Percentiles rank a stretch among this genome's conserved stretches.
Evolutionary conservation across 2,797 vertebrate species (phyloP).

Genomic region (Microctenopoma lineatum): DNA sequence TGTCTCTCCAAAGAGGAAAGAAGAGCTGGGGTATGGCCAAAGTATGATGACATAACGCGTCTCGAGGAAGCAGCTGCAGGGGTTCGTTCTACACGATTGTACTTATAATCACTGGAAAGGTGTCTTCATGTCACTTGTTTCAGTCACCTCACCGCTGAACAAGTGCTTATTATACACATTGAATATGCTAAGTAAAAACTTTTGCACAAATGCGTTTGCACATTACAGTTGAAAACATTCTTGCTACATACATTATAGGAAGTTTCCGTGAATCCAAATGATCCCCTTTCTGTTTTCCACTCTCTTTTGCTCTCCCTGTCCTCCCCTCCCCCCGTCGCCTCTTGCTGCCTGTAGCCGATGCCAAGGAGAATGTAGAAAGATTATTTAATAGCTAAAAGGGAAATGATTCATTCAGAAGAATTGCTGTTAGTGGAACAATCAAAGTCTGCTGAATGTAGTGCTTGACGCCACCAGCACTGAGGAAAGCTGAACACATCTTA

Average conservation of each 20-base stretch:
- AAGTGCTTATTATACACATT: constrained; percentile 14
- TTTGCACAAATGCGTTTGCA: constrained; percentile 9
- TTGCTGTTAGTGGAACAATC: constrained; percentile 62
- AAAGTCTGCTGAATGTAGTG: constrained; percentile 36
- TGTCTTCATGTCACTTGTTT: constrained; percentile 25
- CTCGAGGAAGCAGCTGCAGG: constrained; percentile 76
- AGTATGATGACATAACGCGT: constrained; percentile 81
- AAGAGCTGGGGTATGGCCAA: constrained; percentile 59
- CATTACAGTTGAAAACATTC: constrained; percentile 14
- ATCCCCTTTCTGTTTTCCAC: constrained; percentile 18
- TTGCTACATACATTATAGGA: constrained; percentile 19
- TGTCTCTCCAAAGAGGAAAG: constrained; percentile 58
- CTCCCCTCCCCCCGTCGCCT: constrained; percentile 59
- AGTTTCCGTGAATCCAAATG: constrained; percentile 23
- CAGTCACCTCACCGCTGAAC: neutral
- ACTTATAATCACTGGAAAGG: constrained; percentile 42
- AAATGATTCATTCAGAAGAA: constrained; percentile 82
- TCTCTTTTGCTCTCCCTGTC: constrained; percentile 6
- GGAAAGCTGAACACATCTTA: neutral
- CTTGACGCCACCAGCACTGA: constrained; percentile 1
- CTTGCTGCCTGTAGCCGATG: constrained; percentile 67
- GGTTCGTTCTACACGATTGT: constrained; percentile 28
- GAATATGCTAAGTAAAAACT: neutral
- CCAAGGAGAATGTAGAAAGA: constrained; percentile 79
- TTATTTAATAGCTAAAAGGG: constrained; percentile 82